Evolutionary conservation across 1,140 invertebrate species (phyloP).

Genomic region (Periplaneta americana): DNA sequence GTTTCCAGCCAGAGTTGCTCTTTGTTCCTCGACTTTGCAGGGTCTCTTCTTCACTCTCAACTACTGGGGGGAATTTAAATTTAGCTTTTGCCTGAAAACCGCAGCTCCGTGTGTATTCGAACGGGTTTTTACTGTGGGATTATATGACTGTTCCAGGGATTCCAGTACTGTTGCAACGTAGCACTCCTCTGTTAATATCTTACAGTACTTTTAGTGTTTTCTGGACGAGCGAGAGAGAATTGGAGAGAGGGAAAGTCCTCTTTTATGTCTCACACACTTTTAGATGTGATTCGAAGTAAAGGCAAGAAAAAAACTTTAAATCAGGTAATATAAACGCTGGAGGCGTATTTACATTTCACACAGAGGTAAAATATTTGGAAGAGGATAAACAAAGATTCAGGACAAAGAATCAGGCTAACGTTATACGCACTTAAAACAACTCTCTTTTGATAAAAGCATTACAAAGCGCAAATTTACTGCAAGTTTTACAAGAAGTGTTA

Average conservation of each 20-base stretch:
- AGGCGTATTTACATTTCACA: no score
- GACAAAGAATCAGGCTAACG: no score
- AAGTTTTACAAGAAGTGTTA: no score
- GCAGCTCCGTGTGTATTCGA: constrained; percentile 11
- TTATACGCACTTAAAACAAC: no score
- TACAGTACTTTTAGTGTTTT: background rate
- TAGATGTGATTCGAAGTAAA: background rate
- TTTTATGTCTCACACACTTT: background rate
- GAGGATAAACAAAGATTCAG: no score
- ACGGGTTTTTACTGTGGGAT: constrained; percentile 5
- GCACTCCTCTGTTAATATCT: background rate
- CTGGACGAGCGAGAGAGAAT: background rate
- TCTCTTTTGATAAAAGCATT: no score
- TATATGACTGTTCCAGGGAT: constrained; percentile 15
- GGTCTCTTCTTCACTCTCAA: background rate
- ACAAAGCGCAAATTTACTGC: no score
- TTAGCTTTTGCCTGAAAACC: background rate
- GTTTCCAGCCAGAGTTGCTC: background rate
- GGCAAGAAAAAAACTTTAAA: no score
- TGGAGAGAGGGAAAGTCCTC: background rate
- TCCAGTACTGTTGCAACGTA: constrained; percentile 8
- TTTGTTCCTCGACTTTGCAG: constrained; percentile 5
- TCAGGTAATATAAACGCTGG: no score
- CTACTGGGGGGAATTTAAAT: constrained; percentile 4
- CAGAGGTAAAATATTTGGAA: no score